phyloP scores from a whole-genome alignment of 2,113 vertebrate genomes.

The Sterrhoptilus dennistouni region DNA sequence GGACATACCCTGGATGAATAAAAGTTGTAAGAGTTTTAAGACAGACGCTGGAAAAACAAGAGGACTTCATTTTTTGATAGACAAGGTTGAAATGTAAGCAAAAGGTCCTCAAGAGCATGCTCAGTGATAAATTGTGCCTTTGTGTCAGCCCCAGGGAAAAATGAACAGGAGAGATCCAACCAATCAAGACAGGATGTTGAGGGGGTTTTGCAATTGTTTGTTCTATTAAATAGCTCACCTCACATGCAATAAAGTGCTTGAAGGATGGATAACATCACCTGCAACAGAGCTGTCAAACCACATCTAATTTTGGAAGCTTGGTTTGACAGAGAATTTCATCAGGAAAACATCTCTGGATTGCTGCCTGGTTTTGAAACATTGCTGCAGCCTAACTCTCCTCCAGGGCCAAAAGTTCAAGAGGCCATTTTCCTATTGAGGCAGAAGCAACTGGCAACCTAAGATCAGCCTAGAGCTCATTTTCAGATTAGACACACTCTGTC shows the following conservation, averaged over 20 bases:
- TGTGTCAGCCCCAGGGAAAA: background rate
- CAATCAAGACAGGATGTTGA: background rate
- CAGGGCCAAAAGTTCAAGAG: background rate
- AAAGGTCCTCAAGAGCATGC: background rate
- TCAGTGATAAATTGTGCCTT: background rate
- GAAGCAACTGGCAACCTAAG: background rate
- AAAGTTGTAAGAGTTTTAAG: background rate
- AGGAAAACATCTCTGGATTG: background rate
- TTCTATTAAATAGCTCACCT: background rate
- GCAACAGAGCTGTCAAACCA: background rate
- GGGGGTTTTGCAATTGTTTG: background rate
- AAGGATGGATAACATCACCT: background rate
- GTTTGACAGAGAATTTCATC: background rate
- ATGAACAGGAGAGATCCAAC: background rate
- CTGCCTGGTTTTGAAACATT: background rate
- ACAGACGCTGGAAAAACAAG: background rate
- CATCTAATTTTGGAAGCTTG: background rate
- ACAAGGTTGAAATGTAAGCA: slow-evolving; percentile 16
- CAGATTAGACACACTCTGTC: background rate
- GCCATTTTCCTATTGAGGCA: background rate
- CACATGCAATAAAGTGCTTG: background rate
- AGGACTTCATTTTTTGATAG: background rate
- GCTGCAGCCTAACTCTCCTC: background rate
- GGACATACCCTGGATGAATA: background rate
- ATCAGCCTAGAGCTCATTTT: background rate